Conservation (phyloP, 1,140 invertebrate species). For the Drosophila arizonae region DNA sequence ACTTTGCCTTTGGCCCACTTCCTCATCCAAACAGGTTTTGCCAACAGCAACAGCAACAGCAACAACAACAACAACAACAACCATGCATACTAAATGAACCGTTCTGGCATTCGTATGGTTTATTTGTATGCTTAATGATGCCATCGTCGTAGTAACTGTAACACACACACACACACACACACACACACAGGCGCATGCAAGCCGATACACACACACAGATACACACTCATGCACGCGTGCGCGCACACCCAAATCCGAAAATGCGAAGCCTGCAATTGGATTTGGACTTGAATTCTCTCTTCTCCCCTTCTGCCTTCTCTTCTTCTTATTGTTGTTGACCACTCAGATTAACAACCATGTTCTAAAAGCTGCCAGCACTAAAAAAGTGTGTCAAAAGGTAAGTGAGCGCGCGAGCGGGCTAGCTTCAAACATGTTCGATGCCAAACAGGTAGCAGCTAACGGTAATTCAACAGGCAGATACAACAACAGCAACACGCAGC, state of each 20-base stretch:
- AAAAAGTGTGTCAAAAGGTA: conserved; percentile 68
- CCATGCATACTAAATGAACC: conserved; percentile 26
- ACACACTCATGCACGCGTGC: no score
- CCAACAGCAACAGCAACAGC: conserved; percentile 1
- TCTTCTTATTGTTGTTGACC: conserved; percentile 57
- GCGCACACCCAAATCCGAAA: conserved; percentile 18
- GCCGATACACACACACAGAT: conserved; percentile 23
- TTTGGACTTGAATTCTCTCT: conserved; percentile 26
- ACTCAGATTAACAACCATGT: conserved; percentile 66
- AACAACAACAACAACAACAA: conserved; percentile 6
- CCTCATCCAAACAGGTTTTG: conserved; percentile 39
- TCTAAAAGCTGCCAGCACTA: conserved; percentile 60
- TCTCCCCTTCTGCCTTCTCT: not conserved
- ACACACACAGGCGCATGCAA: not conserved
- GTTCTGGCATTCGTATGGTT: conserved; percentile 37
- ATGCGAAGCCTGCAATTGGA: conserved; percentile 26
- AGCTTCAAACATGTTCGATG: conserved; percentile 61
- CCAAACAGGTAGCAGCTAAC: conserved; percentile 71
- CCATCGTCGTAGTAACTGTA: conserved; percentile 71
- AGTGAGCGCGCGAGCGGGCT: conserved; percentile 16
- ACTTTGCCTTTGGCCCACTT: conserved; percentile 53
- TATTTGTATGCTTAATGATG: conserved; percentile 63
- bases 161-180: conserved; percentile 44
- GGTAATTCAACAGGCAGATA: conserved; percentile 53
- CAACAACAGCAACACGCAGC: conserved; percentile 34